Conservation (phyloP, 2,888 invertebrate genomes). For the Perizoma affinitatum region DNA sequence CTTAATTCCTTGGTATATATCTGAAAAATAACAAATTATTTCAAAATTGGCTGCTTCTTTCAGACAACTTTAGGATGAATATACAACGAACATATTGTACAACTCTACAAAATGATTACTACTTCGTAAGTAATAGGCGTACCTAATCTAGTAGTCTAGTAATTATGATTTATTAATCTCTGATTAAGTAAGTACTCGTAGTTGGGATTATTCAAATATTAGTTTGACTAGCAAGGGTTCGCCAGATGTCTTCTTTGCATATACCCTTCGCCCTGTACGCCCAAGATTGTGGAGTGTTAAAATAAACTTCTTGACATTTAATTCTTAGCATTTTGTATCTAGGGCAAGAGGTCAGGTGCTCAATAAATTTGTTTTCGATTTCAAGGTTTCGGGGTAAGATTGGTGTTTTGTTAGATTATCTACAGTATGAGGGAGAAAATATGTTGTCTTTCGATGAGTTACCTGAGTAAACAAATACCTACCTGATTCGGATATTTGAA, state of each 20-base stretch:
- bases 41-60: too few relatives aligned
- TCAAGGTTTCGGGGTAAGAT: slow-evolving; percentile 16
- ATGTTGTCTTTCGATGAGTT: too few relatives aligned
- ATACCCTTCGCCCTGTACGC: slow-evolving; percentile 32
- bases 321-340: slow-evolving; percentile 28
- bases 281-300: slow-evolving; percentile 18
- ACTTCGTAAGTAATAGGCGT: too few relatives aligned
- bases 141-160: neutral
- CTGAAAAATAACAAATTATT: too few relatives aligned
- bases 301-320: slow-evolving; percentile 29
- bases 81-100: too few relatives aligned
- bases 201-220: slow-evolving; percentile 12
- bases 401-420: slow-evolving; percentile 18
- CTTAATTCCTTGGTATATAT: too few relatives aligned
- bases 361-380: slow-evolving; percentile 30
- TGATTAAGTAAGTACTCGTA: slow-evolving; percentile 4
- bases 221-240: slow-evolving; percentile 3
- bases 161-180: slow-evolving; percentile 7
- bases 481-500: too few relatives aligned
- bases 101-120: too few relatives aligned
- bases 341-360: slow-evolving; percentile 31
- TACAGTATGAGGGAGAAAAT: too few relatives aligned
- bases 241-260: slow-evolving; percentile 43
- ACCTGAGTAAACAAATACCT: too few relatives aligned
- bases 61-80: too few relatives aligned